A percentile compares a stretch with the other conserved stretches of the same genome.
Evolutionary conservation across 2,113 vertebrate genomes (phyloP).

Genomic region (Odontesthes bonariensis): DNA sequence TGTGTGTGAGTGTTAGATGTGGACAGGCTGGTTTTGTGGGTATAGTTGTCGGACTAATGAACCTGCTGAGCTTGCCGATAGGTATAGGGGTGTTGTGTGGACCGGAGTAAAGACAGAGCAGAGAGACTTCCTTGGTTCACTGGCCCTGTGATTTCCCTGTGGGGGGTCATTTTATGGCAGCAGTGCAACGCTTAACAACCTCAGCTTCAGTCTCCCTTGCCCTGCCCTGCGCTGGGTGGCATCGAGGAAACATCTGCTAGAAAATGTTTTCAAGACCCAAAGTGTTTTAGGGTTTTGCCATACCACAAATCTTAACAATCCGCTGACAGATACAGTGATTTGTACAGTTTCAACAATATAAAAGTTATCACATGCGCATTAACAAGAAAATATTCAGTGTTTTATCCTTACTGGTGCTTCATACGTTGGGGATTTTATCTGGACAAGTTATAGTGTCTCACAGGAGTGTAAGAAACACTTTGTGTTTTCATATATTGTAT

Average conservation of each 20-base stretch:
- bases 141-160: slow-evolving; percentile 75
- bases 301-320: not conserved
- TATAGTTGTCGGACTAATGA: slow-evolving; percentile 73
- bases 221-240: slow-evolving; percentile 28
- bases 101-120: slow-evolving; percentile 54
- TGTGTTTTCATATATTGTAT: not conserved
- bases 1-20: slow-evolving; percentile 8
- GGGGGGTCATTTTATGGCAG: slow-evolving; percentile 55
- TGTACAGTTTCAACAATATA: not conserved
- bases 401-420: not conserved
- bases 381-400: not conserved
- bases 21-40: slow-evolving; percentile 44
- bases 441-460: not conserved
- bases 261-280: slow-evolving; percentile 8
- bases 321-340: not conserved
- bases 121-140: slow-evolving; percentile 68
- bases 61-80: slow-evolving; percentile 70
- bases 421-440: not conserved
- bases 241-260: slow-evolving; percentile 29
- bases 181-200: slow-evolving; percentile 65
- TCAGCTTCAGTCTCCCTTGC: slow-evolving; percentile 33
- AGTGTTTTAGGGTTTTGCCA: slow-evolving; percentile 8
- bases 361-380: not conserved
- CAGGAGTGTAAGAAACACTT: not conserved
- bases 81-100: slow-evolving; percentile 57